Base-by-base conservation (phyloP, 2,888 invertebrate species). In the Eutolmus rufibarbis region DNA sequence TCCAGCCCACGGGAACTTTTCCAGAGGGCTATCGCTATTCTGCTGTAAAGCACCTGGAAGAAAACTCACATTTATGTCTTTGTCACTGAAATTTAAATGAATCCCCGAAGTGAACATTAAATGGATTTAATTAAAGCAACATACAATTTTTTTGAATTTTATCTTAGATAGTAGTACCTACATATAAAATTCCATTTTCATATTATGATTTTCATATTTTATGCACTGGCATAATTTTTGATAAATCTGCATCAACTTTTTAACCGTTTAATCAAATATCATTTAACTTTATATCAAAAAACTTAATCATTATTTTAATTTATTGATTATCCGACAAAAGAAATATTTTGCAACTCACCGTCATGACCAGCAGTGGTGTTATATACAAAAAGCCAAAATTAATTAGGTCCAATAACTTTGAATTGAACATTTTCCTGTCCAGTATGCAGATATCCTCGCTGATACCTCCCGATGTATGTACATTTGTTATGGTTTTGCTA, bases 1-100 rank as follows among this genome's bases (percentile, higher is more conserved):
- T 95, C 95, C 56, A 95, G 92, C 1, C 95, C 95, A 87, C 95
- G 94, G 0, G 95, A 95, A 90, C 96, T 96, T 93, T 94, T 95
- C 97, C 97, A 98, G 57, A 98, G 93, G 0, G 96, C 96, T 34
- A 97, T 94, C 3, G 97, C 97, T 87, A 98, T 97, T 90, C 96
- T 94, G 51, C 96, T 96, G 91, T 98, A 98, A 51, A 97, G 93
- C 66, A 96, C 94, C 96, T 96, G 91, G 90, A 91, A 86, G 34
- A 31, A 43, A 66, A 66, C 2, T 66, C 12, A 66, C 28, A 12
- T 28, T 57, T 66, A 28, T 2, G 9, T 12, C 0, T 56, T 66
- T 66, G 23, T 1, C 66, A 66, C 19, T 66, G 56, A 74, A 66
- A 14, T 66, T 84, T 84, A 5, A 19, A 23, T 46, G 12, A 46